phyloP scores from a whole-genome alignment of 2,113 vertebrate genomes.

The Tetrax tetrax region DNA sequence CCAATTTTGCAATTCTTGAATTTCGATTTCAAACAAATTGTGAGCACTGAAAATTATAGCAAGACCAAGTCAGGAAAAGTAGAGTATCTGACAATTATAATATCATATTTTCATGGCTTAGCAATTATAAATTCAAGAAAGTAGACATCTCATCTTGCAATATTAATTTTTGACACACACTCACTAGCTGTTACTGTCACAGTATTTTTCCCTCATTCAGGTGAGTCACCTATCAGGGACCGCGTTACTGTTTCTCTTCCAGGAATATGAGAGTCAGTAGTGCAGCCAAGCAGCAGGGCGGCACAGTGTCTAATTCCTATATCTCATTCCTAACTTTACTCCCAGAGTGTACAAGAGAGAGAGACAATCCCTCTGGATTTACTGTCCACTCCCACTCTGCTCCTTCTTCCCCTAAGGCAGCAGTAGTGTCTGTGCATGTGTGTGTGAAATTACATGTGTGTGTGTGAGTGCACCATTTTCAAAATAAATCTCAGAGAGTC shows the following conservation, averaged over 20 bases:
- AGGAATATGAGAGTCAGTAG: not conserved
- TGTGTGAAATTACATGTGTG: not conserved
- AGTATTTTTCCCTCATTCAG: slow-evolving; percentile 64
- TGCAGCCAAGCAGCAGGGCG: not conserved
- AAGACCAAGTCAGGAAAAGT: slow-evolving; percentile 6
- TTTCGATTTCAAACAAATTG: not conserved
- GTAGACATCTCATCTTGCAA: slow-evolving; percentile 50
- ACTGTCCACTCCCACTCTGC: not conserved
- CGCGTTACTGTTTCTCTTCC: not conserved
- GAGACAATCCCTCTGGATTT: not conserved
- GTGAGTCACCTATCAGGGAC: slow-evolving; percentile 57
- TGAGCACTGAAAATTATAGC: not conserved
- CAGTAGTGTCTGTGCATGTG: accelerated
- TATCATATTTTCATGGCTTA: slow-evolving; percentile 35
- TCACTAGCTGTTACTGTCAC: slow-evolving; percentile 66
- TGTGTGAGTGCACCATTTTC: not conserved
- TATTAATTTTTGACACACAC: slow-evolving; percentile 64
- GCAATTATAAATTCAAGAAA: slow-evolving; percentile 66
- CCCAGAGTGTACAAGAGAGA: not conserved
- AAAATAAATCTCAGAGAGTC: not conserved
- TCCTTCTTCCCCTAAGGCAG: not conserved
- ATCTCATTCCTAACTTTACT: not conserved
- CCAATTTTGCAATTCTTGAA: not conserved
- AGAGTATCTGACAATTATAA: slow-evolving; percentile 33
- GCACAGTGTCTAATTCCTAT: not conserved